phyloP scores from a whole-genome alignment of 1,140 invertebrate genomes.

The Steinernema feltiae region DNA sequence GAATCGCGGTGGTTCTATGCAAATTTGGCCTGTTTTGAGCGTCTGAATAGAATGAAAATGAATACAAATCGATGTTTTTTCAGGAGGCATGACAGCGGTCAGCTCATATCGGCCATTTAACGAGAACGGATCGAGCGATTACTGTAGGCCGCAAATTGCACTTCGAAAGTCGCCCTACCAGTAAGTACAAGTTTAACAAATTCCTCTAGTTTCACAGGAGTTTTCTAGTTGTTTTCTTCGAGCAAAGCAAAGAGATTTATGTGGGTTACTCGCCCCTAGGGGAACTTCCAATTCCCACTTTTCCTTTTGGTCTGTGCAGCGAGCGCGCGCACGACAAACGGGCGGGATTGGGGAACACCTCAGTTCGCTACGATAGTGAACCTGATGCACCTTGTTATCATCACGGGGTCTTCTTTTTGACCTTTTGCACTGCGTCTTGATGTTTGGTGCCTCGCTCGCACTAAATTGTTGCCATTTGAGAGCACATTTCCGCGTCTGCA shows the following conservation, averaged over 20 bases:
- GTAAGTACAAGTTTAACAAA: no score
- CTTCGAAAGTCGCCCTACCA: neutral
- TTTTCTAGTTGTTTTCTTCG: neutral
- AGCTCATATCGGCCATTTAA: neutral
- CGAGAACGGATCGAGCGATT: neutral
- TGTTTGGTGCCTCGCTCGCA: neutral
- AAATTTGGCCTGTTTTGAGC: neutral
- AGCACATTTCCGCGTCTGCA: no score
- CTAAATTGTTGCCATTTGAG: no score
- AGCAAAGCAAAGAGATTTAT: no score
- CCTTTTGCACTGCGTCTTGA: neutral
- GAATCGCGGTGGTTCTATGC: neutral
- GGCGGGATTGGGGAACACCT: neutral
- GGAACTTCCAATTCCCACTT: conserved; percentile 10
- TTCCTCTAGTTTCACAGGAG: neutral
- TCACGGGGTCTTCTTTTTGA: neutral
- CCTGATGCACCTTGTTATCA: neutral
- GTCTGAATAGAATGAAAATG: neutral
- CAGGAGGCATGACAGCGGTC: neutral
- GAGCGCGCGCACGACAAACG: neutral
- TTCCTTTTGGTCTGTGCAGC: neutral
- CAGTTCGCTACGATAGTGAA: neutral
- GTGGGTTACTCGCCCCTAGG: neutral
- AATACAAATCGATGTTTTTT: no score
- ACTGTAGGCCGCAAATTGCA: neutral